Evolutionary conservation across 2,888 invertebrate genomes (phyloP), one percentile per base, ranked within the genome.

Genomic region (Luperina testacea): DNA sequence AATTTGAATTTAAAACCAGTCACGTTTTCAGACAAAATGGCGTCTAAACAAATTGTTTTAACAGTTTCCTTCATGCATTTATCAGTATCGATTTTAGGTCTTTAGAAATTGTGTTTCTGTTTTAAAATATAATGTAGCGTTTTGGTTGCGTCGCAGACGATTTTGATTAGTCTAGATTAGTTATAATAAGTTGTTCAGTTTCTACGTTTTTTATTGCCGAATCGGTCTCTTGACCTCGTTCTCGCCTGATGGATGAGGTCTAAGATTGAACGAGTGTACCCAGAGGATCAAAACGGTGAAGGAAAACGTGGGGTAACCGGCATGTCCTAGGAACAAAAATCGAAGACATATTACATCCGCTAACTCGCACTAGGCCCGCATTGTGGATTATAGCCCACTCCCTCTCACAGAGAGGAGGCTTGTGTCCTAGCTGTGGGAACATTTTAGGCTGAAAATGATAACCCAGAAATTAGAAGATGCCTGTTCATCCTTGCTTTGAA

Each of bases 1-100:
- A 45, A 84, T 88, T 87, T 74, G 45, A 88, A 85, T 87, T 69
- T 70, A 27, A 78, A 59, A 77, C 38, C 15, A 70, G 86, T 80
- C 88, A 88, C 86, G 86, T 83, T 87, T 71, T 20, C 45, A 76
- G 67, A 72, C 38, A 72, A 42, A 76, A 63, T 80, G 76, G 74
- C 63, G 74, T 72, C 77, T 32, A 38, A 80, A 80, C 76, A 75
- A 84, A 84, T 84, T 76, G 87, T 72, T 83, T 78, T 64, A 80
- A 13, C 59, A 63, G 67, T 87, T 87, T 84, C 76, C 76, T 84
- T 59, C 27, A 84, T 74, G 65, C 15, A 64, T 87, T 79, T 61
- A 72, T 71, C 17, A 24, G 32, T 38, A 42, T 65, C 7, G 38
- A 59, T 42, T 70, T 69, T 69, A 65, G 6, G 63, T 61, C 57